These are phyloP conservation scores for Salvelinus alpinus DNA, from an alignment of 2,113 vertebrate genomes.

Conservation along the genomic window DNA sequence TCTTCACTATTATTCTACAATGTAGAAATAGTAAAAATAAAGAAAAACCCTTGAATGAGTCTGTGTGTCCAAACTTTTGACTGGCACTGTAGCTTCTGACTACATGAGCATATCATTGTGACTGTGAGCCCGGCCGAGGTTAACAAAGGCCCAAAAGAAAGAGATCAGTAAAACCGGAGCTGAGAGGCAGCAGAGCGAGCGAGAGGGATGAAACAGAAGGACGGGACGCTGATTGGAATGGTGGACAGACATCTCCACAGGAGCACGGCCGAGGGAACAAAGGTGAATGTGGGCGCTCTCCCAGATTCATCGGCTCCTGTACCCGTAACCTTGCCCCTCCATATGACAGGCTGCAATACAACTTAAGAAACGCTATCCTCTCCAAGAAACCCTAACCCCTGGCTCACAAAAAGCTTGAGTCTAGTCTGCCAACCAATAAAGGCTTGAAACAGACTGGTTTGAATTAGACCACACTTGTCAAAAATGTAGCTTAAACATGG, in stretches of 20 bases:
- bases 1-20: too few species aligned
- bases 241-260: conserved; percentile 42
- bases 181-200: conserved; percentile 2
- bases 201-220: conserved; percentile 8
- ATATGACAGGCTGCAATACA: conserved; percentile 53
- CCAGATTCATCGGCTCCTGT: conserved; percentile 52
- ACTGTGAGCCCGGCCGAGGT: background rate
- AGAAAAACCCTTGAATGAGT: too few species aligned
- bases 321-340: conserved; percentile 63
- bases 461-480: background rate
- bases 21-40: too few species aligned
- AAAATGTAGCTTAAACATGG: background rate
- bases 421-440: too few species aligned
- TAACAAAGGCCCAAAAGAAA: conserved; percentile 12
- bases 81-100: background rate
- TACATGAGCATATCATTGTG: background rate
- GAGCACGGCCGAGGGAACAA: conserved; percentile 45
- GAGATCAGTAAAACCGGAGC: conserved; percentile 18
- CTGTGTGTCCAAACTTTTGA: too few species aligned
- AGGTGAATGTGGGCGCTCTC: conserved; percentile 20
- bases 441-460: background rate
- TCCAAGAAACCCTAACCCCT: conserved; percentile 55
- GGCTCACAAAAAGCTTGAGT: background rate
- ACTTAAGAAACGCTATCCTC: conserved; percentile 60
- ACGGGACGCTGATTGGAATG: conserved; percentile 16